Evolutionary conservation across 2,113 vertebrate genomes (phyloP), one percentile per base, ranked within the genome.

Genomic region (Nycticebus coucang): DNA sequence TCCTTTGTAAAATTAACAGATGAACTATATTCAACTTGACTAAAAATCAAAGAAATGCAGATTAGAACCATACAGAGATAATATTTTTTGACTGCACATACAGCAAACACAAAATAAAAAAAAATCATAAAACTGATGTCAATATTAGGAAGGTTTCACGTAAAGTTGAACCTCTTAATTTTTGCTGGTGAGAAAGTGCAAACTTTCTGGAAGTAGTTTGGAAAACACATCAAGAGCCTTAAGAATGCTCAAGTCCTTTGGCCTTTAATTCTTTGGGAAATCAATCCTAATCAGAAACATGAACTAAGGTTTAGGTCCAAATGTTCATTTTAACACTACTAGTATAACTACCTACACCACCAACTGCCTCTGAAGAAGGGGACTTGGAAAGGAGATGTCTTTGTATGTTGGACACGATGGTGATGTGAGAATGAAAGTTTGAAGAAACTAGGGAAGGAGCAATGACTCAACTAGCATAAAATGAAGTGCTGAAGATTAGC

Each of bases 1-100:
- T 45, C 35, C 2, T 77, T 88, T 62, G 7, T 59, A 88, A 94
- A 82, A 74, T 55, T 53, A 87, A 62, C 59, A 35, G 37, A 60
- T 82, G 59, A 91, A 91, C 87, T 72, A 64, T 35, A 50, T 55
- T 62, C 24, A 66, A n/a, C 45, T 24, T 79, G 84, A 79, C 41
- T 26, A 79, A 85, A 88, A 81, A 81, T 59, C 59, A 59, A 81
- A 81, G 57, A 87, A 79, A 92, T 84, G 71, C 30, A 89, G 71
- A 88, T 74, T 28, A 66, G 55, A 72, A 88, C 33, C 26, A 69
- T 41, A 81, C 4, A 69, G 69, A 96, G n/a, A 91, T 1, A 22
- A 28, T 35, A 57, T 89, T 33, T 53, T 74, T 33, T 91, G 53
- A 87, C 8, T 91, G n/a, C 35, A 79, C 77, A 83, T 5, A 30